These are phyloP conservation scores for Apostichopus japonicus DNA, from an alignment of 35 echinoderm and acorn worm species.

Conservation along the genomic window DNA sequence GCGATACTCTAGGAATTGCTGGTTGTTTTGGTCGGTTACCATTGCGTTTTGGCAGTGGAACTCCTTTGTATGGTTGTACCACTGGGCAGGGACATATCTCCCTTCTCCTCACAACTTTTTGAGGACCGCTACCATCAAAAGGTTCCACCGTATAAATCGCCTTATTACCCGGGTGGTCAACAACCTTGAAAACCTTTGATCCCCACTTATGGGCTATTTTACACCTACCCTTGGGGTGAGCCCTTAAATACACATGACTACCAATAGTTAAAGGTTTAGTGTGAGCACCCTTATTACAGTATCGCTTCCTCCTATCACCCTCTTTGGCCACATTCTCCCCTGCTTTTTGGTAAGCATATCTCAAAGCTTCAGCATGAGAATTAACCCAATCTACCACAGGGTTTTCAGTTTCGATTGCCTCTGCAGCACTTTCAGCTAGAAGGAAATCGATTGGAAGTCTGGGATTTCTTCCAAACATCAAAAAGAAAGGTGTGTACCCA, in stretches of 20 bases:
- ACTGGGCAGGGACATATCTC: neutral
- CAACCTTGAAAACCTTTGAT: neutral
- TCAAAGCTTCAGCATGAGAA: neutral
- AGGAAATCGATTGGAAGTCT: constrained; percentile 34
- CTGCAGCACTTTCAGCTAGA: neutral
- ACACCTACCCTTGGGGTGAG: constrained; percentile 8
- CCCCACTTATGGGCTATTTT: constrained; percentile 46
- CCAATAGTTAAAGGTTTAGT: neutral
- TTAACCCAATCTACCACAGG: neutral
- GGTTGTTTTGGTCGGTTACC: neutral
- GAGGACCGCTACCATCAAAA: neutral
- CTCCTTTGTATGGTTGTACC: neutral
- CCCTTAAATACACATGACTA: neutral
- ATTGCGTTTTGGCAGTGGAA: too few species aligned
- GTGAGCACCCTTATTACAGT: neutral
- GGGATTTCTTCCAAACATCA: constrained; percentile 22
- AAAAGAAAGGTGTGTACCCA: neutral
- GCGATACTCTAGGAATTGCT: neutral
- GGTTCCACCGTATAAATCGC: neutral
- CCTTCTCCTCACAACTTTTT: neutral
- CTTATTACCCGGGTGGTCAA: neutral
- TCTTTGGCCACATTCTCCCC: neutral
- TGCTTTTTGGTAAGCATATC: constrained; percentile 14
- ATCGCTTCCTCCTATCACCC: neutral
- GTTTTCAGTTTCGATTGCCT: too few species aligned